Conservation (phyloP, 2,113 vertebrate genomes). For the Melanostigma gelatinosum region DNA sequence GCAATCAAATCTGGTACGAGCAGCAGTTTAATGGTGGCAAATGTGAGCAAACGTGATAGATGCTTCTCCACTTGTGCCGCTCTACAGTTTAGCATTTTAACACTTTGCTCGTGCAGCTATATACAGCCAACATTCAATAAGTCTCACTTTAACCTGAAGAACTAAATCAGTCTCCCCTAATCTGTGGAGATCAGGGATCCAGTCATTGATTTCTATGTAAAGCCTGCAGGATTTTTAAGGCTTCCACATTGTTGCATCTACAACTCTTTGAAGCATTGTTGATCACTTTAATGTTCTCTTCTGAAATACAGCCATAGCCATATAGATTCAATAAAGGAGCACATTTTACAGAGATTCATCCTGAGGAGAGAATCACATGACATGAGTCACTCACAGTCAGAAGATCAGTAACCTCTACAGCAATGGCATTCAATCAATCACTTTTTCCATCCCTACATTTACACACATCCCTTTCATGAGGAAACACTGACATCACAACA, state of each 20-base stretch:
- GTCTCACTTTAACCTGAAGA: neutral
- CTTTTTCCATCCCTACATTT: slow-evolving; percentile 51
- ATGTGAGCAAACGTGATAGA: neutral
- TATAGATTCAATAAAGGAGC: neutral
- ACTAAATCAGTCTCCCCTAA: neutral
- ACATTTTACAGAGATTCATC: slow-evolving; percentile 10
- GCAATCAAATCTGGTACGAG: neutral
- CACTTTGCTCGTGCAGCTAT: neutral
- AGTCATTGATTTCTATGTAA: neutral
- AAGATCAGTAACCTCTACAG: slow-evolving; percentile 46
- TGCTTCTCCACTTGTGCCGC: neutral
- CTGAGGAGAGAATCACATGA: slow-evolving; percentile 7
- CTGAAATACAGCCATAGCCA: neutral
- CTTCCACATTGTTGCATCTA: neutral
- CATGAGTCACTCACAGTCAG: slow-evolving; percentile 30
- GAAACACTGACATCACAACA: slow-evolving; percentile 34
- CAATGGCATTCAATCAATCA: slow-evolving; percentile 24
- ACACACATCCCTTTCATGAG: slow-evolving; percentile 20
- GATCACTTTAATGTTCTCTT: neutral
- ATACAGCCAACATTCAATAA: neutral
- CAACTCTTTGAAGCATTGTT: neutral
- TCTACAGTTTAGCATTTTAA: neutral
- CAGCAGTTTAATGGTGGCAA: neutral
- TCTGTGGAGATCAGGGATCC: neutral
- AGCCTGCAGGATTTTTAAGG: neutral